Evolutionary conservation across 92 coral and sea anemone species (phyloP).

Genomic region (Muricea muricata): DNA sequence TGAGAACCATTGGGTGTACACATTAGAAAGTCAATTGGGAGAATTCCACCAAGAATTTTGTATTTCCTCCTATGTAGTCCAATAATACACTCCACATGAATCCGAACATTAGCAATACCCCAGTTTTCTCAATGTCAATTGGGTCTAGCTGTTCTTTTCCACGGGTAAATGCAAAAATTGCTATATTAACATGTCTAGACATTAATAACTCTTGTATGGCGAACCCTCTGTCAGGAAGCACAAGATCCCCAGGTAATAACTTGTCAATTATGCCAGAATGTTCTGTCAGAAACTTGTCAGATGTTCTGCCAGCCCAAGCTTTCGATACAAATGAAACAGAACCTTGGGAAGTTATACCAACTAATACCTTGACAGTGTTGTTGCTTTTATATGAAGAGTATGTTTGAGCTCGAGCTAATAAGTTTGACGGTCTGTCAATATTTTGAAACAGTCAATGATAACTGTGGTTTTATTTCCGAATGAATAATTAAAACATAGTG

Average conservation of each 20-base stretch:
- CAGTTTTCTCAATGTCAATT: constrained; percentile 15
- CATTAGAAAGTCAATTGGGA: constrained; percentile 62
- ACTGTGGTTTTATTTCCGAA: constrained; percentile 1
- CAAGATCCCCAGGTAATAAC: constrained; percentile 22
- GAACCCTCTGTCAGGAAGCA: constrained; percentile 9
- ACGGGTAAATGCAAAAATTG: not conserved
- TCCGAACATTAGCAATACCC: constrained; percentile 29
- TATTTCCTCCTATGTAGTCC: not conserved
- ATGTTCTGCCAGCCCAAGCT: constrained; percentile 24
- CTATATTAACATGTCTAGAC: not conserved
- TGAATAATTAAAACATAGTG: constrained; percentile 2
- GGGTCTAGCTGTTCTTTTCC: constrained; percentile 15
- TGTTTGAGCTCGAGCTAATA: not conserved
- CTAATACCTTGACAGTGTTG: not conserved
- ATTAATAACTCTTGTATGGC: not conserved
- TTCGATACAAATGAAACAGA: not conserved
- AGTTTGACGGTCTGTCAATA: constrained; percentile 9
- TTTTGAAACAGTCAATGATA: not conserved
- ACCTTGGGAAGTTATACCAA: constrained; percentile 20
- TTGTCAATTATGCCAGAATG: not conserved
- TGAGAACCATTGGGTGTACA: not conserved
- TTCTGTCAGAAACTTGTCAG: constrained; percentile 8
- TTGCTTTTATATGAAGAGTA: not conserved
- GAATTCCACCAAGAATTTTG: not conserved
- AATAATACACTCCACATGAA: constrained; percentile 18